Base-by-base conservation (phyloP, 2,888 invertebrate genomes). In the Autographa gamma region DNA sequence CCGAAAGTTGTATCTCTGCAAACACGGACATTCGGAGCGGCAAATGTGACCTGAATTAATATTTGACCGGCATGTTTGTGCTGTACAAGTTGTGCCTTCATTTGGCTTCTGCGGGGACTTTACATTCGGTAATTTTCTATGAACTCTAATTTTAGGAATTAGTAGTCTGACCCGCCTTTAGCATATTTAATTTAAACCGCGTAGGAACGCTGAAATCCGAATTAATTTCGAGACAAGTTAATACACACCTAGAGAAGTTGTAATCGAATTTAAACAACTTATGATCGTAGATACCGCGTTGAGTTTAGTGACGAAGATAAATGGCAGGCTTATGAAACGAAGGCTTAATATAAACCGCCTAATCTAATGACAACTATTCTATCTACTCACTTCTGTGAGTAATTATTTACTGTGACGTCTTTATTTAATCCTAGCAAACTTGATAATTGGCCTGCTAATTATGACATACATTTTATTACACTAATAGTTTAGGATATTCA, bases 11-110 rank as follows among this genome's bases (percentile, higher is more conserved):
- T 93, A 92, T 93, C 93, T 92, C 90, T 86, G 89, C 90, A 93
- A 94, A 94, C 91, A 92, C 81, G 91, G 91, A 90, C 91, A 90
- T 92, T 91, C 85, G 86, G 87, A 91, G 89, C 87, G 88, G 88
- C 91, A 91, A 93, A 93, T 94, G 93, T 93, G 94, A 93, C 94
- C 93, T 88, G 94, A 94, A 94, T 94, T 93, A 93, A 94, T 94
- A 93, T 94, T 94, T 93, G 93, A 93, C 92, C 89, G 82, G 87
- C 74, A 72, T 89, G 87, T 91, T 92, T 90, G 90, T 86, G 68
- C 86, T 80, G 80, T 81, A 84, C 85, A 85, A 89, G 86, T 92
- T 90, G 89, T 87, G 88, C 90, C 91, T 91, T 91, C 90, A 91
- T 90, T 92, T 91, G 85, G 89, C 86, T 89, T 86, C 86, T 84